phyloP scores from a whole-genome alignment of 2,888 invertebrate genomes.

The Heliconius ethilla region DNA sequence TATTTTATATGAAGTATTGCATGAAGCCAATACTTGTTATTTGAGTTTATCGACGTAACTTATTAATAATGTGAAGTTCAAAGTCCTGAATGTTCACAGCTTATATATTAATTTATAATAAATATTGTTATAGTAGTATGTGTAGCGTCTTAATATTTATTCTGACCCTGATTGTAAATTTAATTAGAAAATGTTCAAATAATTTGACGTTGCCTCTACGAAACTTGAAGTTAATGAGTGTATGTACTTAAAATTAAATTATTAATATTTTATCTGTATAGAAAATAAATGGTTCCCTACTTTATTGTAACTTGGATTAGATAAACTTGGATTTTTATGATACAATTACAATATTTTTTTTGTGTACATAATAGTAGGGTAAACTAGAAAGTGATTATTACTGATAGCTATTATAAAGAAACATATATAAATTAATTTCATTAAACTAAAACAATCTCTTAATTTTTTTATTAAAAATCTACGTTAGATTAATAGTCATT shows the following conservation, averaged over 20 bases:
- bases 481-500: no score
- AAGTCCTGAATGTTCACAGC: slow-evolving; percentile 32
- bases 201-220: neutral
- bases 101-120: slow-evolving; percentile 16
- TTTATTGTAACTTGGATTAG: no score
- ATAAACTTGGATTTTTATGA: no score
- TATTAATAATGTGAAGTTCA: slow-evolving; percentile 33
- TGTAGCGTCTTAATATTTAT: neutral
- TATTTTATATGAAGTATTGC: no score
- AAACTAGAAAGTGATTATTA: neutral
- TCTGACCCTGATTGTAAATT: neutral
- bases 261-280: neutral
- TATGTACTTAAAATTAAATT: neutral
- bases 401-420: neutral
- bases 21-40: slow-evolving; percentile 22
- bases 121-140: neutral
- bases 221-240: slow-evolving; percentile 1
- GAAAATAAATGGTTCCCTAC: no score
- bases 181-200: neutral
- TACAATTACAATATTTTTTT: no score
- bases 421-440: no score
- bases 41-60: slow-evolving; percentile 11
- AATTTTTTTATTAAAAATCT: no score
- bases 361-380: neutral
- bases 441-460: no score